Evolutionary conservation across 2,797 vertebrate species (phyloP).

Genomic region (Petrocephalus sullivani): DNA sequence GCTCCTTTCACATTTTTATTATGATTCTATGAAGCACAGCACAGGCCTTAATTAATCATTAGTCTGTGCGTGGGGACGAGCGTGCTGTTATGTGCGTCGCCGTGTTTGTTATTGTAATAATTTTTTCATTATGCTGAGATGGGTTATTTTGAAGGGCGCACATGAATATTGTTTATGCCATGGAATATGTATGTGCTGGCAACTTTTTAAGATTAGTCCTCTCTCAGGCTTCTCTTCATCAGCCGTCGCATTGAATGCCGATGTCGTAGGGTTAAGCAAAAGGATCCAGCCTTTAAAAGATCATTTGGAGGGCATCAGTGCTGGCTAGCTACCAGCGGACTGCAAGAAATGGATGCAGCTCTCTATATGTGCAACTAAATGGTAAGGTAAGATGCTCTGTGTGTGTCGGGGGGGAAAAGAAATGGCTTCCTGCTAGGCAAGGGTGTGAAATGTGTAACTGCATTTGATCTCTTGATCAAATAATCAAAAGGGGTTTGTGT

Average conservation of each 20-base stretch:
- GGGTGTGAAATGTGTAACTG: slow-evolving; percentile 19
- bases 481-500: slow-evolving; percentile 54
- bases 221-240: slow-evolving; percentile 20
- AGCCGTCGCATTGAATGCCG: slow-evolving; percentile 25
- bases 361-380: slow-evolving; percentile 5
- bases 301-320: neutral
- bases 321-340: neutral
- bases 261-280: neutral
- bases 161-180: neutral
- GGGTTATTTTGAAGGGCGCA: slow-evolving; percentile 2
- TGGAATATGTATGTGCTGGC: neutral
- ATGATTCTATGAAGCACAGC: neutral
- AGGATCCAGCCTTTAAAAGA: neutral
- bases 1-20: neutral
- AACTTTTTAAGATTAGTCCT: slow-evolving; percentile 1
- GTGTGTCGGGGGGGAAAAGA: neutral
- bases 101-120: neutral
- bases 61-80: neutral
- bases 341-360: neutral
- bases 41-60: neutral
- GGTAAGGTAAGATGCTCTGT: neutral
- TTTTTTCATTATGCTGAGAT: neutral
- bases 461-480: slow-evolving; percentile 53
- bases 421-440: neutral
- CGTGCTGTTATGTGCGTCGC: neutral